Evolutionary conservation across 1,140 invertebrate species (phyloP).

Genomic region (Procambarus virginalis): DNA sequence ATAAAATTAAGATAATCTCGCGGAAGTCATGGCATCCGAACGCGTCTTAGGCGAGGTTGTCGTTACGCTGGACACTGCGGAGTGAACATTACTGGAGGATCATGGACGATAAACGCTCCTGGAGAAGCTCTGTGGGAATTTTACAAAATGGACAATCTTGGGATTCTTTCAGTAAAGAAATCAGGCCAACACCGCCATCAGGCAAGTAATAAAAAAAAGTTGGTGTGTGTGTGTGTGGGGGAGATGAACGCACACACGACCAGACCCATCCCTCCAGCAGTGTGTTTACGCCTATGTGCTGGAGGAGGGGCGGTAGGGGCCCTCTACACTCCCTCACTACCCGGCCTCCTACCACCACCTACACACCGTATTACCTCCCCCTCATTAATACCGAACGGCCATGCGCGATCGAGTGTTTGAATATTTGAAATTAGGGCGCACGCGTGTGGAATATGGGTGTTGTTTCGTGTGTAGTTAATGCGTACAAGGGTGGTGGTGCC

Average conservation of each 20-base stretch:
- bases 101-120: conserved; percentile 68
- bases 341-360: too few relatives aligned
- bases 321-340: too few relatives aligned
- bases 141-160: conserved; percentile 69
- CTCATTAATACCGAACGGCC: too few relatives aligned
- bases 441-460: too few relatives aligned
- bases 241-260: not conserved
- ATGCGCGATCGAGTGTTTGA: too few relatives aligned
- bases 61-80: conserved; percentile 32
- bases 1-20: too few relatives aligned
- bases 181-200: conserved; percentile 66
- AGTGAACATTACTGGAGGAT: conserved; percentile 25
- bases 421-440: too few relatives aligned
- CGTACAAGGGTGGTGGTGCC: too few relatives aligned
- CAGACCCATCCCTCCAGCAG: not conserved
- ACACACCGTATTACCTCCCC: too few relatives aligned
- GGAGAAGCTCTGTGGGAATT: conserved; percentile 68
- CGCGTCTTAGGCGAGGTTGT: conserved; percentile 47
- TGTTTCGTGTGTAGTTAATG: too few relatives aligned
- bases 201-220: conserved; percentile 66
- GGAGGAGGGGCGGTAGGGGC: too few relatives aligned
- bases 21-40: not conserved
- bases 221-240: not conserved
- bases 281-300: not conserved
- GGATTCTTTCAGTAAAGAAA: conserved; percentile 57